Conservation (phyloP, 2,797 vertebrate species). For the Anguilla obscura region DNA sequence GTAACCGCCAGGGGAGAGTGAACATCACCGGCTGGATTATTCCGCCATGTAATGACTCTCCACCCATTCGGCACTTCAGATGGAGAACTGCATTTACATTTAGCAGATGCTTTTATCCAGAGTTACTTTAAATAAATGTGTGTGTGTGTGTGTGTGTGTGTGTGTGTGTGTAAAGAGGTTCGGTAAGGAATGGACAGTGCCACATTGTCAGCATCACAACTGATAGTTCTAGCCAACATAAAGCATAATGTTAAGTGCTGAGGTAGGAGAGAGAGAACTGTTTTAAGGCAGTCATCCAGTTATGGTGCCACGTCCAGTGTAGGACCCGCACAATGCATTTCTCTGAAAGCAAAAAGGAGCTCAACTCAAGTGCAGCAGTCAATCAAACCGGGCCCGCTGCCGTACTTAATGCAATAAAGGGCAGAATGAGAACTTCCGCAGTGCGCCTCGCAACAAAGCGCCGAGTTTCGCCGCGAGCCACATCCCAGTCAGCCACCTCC, state of each 20-base stretch:
- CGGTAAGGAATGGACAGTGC: background rate
- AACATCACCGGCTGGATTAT: background rate
- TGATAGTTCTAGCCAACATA: background rate
- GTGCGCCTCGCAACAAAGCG: background rate
- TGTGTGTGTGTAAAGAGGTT: background rate
- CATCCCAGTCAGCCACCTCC: background rate
- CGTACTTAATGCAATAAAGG: background rate
- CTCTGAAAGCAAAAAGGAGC: background rate
- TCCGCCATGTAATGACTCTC: background rate
- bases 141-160: too few species aligned
- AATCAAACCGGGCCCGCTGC: background rate
- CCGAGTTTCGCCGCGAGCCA: background rate
- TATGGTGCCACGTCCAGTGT: background rate
- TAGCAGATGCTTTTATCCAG: background rate
- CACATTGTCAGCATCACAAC: background rate
- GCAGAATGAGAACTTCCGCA: background rate
- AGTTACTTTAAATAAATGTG: background rate
- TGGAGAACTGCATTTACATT: background rate
- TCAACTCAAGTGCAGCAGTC: background rate
- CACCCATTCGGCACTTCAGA: background rate
- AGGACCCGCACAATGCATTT: background rate
- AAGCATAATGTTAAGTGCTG: background rate
- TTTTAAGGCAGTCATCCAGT: background rate
- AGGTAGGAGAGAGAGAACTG: background rate
- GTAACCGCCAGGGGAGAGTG: background rate